Percentiles rank a stretch among this genome's conserved stretches.
Evolutionary conservation across 2,113 vertebrate genomes (phyloP).

Genomic region (Austrofundulus limnaeus): DNA sequence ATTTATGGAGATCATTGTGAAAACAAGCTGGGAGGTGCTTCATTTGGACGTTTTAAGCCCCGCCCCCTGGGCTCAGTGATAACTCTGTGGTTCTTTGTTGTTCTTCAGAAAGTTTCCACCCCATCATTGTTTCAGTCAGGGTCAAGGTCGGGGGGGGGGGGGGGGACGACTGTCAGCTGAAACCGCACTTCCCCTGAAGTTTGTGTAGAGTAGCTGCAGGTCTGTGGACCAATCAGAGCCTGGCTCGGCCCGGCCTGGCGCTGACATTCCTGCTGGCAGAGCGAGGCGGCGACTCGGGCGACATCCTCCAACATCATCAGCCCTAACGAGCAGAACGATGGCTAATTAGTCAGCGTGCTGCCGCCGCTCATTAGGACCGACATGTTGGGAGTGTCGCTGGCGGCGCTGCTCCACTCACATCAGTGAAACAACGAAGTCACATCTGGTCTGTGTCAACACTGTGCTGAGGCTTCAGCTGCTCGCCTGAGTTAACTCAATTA

Average conservation of each 20-base stretch:
- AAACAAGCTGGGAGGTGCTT: not conserved
- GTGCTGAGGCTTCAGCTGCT: conserved; percentile 6
- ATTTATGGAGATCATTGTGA: conserved; percentile 16
- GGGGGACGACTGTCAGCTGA: not conserved
- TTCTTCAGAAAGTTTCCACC: not conserved
- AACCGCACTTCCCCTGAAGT: conserved; percentile 28
- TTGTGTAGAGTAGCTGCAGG: conserved; percentile 18
- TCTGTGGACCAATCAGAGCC: conserved; percentile 37
- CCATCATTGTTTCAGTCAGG: conserved; percentile 21
- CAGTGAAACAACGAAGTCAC: conserved; percentile 42
- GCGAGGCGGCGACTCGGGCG: conserved; percentile 47
- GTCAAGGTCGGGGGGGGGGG: no score
- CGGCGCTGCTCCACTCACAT: conserved; percentile 36
- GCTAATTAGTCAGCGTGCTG: conserved; percentile 74
- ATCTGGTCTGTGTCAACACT: conserved; percentile 56
- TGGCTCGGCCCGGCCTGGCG: conserved; percentile 54
- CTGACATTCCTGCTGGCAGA: conserved; percentile 73
- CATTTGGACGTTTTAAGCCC: not conserved
- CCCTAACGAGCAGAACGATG: conserved; percentile 65
- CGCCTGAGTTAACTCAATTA: no score
- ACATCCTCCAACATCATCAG: conserved; percentile 58
- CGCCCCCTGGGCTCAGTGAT: no score
- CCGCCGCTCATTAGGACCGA: conserved; percentile 70
- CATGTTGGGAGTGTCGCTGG: conserved; percentile 60
- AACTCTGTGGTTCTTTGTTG: not conserved